Base-by-base conservation (phyloP, 2,888 invertebrate species). In the Stegana nigrithorax region DNA sequence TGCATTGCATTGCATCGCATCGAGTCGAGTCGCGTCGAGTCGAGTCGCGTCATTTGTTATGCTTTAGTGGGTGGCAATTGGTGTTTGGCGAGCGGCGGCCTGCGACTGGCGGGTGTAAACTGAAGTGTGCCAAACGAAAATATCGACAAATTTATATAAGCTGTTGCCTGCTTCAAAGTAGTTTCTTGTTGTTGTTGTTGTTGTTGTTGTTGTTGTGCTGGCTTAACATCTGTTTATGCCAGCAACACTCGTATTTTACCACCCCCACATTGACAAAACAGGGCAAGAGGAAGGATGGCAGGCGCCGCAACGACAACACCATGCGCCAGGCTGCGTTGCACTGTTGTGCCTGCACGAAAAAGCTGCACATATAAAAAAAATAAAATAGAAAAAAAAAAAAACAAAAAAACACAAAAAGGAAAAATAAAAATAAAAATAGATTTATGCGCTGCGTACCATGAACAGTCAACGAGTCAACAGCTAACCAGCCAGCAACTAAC, bases 391-490 rank as follows among this genome's bases (percentile, higher is more conserved):
- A n/a, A n/a, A n/a, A n/a, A n/a, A n/a, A n/a, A n/a, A n/a, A n/a
- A n/a, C n/a, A n/a, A n/a, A n/a, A n/a, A n/a, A n/a, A n/a, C n/a
- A 44, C 44, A 44, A 44, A 8, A 8, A 7, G 23, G 23, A 47
- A 47, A 10, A 47, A 4, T 17, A n/a, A 10, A n/a, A 76, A 75
- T 75, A 75, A 75, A 77, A 75, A 75, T 77, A 75, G 77, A 75
- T 75, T 75, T 75, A 75, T 75, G 77, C 73, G 69, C 68, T 10
- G 51, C 51, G 25, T 51, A 32, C 53, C 53, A 32, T 21, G 19
- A 53, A 32, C 51, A 25, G 27, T 51, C 45, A 21, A 21, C 45
- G 14, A 8, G 12, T 14, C 4, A 36, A 14, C 36, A 36, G 5
- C 36, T n/a, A n/a, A n/a, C n/a, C n/a, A n/a, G n/a, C n/a, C n/a